Evolutionary conservation across 2,797 vertebrate species (phyloP).

Genomic region (Carduelis carduelis): DNA sequence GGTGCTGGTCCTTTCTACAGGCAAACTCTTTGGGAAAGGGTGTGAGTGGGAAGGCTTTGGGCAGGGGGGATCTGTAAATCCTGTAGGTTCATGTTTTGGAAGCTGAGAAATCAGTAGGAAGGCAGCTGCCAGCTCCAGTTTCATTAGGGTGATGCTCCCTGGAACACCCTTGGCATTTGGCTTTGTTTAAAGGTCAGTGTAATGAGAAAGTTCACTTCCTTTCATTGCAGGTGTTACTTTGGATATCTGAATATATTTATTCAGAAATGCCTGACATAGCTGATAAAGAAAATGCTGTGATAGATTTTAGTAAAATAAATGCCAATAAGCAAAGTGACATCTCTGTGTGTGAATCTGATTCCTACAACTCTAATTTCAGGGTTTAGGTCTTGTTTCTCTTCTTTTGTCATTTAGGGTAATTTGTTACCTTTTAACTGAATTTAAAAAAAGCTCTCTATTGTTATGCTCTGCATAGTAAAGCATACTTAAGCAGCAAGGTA

Average conservation of each 20-base stretch:
- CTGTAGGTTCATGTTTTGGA: neutral
- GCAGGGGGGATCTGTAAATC: neutral
- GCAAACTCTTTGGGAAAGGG: neutral
- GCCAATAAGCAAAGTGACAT: slow-evolving; percentile 21
- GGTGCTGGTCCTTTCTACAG: neutral
- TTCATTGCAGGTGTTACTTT: neutral
- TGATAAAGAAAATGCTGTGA: slow-evolving; percentile 12
- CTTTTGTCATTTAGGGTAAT: slow-evolving; percentile 57
- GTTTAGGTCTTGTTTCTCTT: slow-evolving; percentile 49
- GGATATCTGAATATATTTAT: neutral
- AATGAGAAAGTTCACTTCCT: slow-evolving; percentile 17
- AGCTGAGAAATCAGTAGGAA: neutral
- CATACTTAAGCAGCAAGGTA: slow-evolving; percentile 38
- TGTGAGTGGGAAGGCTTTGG: neutral
- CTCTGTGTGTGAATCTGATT: slow-evolving; percentile 38
- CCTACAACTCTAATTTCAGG: slow-evolving; percentile 42
- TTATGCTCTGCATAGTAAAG: neutral
- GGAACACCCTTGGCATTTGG: neutral
- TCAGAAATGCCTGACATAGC: slow-evolving; percentile 26
- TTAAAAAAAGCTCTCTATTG: slow-evolving; percentile 32
- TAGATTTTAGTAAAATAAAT: slow-evolving; percentile 51
- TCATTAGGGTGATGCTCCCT: neutral
- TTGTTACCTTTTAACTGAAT: slow-evolving; percentile 44
- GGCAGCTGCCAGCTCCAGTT: neutral
- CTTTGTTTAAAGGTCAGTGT: slow-evolving; percentile 14